Percentiles rank a stretch among this genome's conserved stretches.
phyloP scores from a whole-genome alignment of 2,797 vertebrate species.

The Allobates femoralis region DNA sequence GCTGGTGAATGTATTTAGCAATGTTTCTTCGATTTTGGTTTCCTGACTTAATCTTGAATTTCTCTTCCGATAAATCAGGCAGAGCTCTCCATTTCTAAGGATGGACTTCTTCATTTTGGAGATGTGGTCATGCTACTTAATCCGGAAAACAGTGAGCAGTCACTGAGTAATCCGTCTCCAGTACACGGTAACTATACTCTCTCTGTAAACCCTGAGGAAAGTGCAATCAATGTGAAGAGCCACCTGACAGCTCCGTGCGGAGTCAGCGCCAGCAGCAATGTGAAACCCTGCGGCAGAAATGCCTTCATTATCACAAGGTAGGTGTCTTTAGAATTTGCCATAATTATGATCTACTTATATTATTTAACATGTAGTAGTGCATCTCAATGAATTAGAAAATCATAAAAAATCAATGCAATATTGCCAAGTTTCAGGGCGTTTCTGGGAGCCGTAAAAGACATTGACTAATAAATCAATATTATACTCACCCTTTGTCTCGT shows the following conservation, averaged over 20 bases:
- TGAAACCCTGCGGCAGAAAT: conserved; percentile 77
- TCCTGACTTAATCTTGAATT: not conserved
- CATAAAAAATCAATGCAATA: too few relatives aligned
- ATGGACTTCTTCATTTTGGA: conserved; percentile 85
- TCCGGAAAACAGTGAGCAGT: conserved; percentile 63
- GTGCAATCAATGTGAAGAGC: conserved; percentile 53
- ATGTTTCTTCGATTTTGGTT: not conserved
- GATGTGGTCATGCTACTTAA: conserved; percentile 86
- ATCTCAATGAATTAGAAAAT: too few relatives aligned
- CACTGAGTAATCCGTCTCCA: rapidly evolving
- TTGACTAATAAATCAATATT: too few relatives aligned
- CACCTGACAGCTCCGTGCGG: conserved; percentile 75
- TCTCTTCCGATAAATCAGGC: conserved; percentile 71
- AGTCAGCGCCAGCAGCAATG: conserved; percentile 73
- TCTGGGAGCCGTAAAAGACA: too few relatives aligned
- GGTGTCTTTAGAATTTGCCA: not conserved
- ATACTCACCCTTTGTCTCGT: too few relatives aligned
- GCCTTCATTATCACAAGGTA: conserved; percentile 87
- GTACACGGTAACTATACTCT: conserved; percentile 68
- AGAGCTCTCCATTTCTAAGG: conserved; percentile 76
- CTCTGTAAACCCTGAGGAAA: conserved; percentile 78
- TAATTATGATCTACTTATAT: too few relatives aligned
- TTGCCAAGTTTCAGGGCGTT: too few relatives aligned
- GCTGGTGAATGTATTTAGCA: not conserved
- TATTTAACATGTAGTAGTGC: too few relatives aligned